Conservation (phyloP, 2,797 vertebrate species). For the Pangasius macronema region DNA sequence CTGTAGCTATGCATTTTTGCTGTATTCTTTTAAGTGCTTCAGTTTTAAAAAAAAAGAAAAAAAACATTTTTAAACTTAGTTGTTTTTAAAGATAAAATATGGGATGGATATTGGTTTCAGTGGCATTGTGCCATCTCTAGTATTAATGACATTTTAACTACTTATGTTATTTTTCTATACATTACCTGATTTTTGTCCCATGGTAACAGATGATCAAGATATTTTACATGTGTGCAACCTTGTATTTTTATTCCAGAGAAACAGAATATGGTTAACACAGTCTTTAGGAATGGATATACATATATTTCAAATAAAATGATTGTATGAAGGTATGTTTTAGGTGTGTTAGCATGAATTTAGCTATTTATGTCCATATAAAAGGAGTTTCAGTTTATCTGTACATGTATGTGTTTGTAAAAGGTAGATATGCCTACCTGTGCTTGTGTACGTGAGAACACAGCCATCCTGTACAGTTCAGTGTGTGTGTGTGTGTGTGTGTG, state of each 20-base stretch:
- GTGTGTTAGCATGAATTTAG: not conserved
- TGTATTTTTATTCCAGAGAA: not conserved
- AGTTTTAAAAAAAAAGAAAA: too few species aligned
- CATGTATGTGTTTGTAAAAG: not conserved
- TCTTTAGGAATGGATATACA: not conserved
- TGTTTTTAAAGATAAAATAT: not conserved
- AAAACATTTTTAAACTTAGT: not conserved
- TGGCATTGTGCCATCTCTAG: not conserved
- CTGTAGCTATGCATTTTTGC: not conserved
- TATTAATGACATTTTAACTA: not conserved
- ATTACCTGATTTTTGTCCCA: not conserved
- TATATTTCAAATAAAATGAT: too few species aligned
- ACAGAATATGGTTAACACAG: not conserved
- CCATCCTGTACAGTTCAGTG: not conserved
- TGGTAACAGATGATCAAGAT: not conserved
- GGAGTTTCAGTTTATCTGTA: not conserved
- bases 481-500: conserved; percentile 51
- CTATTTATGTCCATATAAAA: too few species aligned
- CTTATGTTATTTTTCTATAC: not conserved
- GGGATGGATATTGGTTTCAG: not conserved
- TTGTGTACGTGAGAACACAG: not conserved
- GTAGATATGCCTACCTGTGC: not conserved
- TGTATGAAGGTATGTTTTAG: too few species aligned
- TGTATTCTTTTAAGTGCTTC: not conserved
- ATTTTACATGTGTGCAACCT: not conserved